A percentile compares a stretch with the other conserved stretches of the same genome.
Evolutionary conservation across 1,140 invertebrate species (phyloP).

Genomic region (Marisa cornuarietis): DNA sequence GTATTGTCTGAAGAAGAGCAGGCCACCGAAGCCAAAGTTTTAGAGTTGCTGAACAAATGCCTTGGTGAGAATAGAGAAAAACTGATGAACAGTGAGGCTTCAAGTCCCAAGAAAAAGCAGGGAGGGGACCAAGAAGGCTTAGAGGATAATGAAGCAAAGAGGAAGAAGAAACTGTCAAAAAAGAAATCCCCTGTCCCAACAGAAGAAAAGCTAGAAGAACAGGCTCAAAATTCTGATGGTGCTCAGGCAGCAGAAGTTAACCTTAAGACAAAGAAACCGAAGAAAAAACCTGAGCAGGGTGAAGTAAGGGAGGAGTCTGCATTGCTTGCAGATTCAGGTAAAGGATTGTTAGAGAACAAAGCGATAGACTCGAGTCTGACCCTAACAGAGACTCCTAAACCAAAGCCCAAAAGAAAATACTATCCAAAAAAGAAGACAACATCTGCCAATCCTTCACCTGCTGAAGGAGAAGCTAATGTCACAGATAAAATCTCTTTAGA

Average conservation of each 20-base stretch:
- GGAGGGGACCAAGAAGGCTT: neutral
- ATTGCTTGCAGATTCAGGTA: too few relatives aligned
- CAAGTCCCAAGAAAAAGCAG: constrained; percentile 3
- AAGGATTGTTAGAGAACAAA: neutral
- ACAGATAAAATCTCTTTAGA: constrained; percentile 1
- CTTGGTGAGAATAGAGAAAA: constrained; percentile 12
- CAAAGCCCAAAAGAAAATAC: constrained; percentile 15
- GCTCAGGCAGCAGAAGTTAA: neutral
- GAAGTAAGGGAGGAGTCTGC: too few relatives aligned
- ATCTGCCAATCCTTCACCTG: neutral
- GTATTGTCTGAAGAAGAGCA: constrained; percentile 6
- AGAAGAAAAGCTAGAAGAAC: neutral
- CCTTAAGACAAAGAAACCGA: constrained; percentile 1
- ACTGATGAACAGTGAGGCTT: neutral
- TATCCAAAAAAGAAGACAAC: constrained; percentile 7
- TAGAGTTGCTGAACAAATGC: constrained; percentile 14
- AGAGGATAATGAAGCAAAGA: neutral
- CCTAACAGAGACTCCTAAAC: constrained; percentile 7
- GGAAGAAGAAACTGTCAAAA: neutral
- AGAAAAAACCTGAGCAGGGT: too few relatives aligned
- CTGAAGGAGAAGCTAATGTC: neutral
- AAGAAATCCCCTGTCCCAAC: constrained; percentile 2
- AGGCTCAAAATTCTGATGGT: neutral
- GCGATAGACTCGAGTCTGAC: neutral
- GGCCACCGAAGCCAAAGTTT: constrained; percentile 10